Base-by-base conservation (phyloP, 2,797 vertebrate genomes). In the Sparus aurata region DNA sequence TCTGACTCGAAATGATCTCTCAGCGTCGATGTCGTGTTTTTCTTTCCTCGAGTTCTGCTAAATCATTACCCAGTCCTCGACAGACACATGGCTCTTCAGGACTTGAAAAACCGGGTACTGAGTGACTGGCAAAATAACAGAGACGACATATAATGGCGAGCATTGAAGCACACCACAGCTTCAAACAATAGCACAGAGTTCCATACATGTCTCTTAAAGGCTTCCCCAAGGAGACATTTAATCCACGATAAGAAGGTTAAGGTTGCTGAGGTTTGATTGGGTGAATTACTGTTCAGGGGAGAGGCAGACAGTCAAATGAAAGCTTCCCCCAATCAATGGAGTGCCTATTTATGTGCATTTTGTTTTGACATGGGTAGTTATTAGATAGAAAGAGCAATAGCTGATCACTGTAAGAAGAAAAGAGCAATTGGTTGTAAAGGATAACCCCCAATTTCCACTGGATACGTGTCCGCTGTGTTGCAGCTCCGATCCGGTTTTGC, bases 1-100 rank as follows among this genome's bases (percentile, higher is more conserved):
- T 69, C 20, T 62, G 49, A 70, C 23, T 41, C 59, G 38, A 82
- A 77, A 62, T 52, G 22, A 75, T 55, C 43, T 58, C 54, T 80
- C 55, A 69, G 59, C 23, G 34, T 41, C 0, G 0, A 64, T 67
- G 43, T 18, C n/a, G 8, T 72, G 62, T 72, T 76, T 73, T 81
- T 55, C 41, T 66, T 58, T 62, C 17, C 49, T 15, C 17, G 6
- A n/a, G 30, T 54, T 49, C 46, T 69, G 17, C 7, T 50, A 49
- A 75, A 38, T 71, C 13, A 46, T 22, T 49, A 57, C 30, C 4
- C 5, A 43, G 47, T 70, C 13, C 15, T 34, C 13, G 2, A 43
- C 4, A 61, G 49, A 55, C 38, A 73, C 11, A 18, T 18, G 12
- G 50, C 43, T 61, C 20, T 12, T 8, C 27, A 23, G 52, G 50